Evolutionary conservation across 2,113 vertebrate genomes (phyloP).

Genomic region (Gallinago media): DNA sequence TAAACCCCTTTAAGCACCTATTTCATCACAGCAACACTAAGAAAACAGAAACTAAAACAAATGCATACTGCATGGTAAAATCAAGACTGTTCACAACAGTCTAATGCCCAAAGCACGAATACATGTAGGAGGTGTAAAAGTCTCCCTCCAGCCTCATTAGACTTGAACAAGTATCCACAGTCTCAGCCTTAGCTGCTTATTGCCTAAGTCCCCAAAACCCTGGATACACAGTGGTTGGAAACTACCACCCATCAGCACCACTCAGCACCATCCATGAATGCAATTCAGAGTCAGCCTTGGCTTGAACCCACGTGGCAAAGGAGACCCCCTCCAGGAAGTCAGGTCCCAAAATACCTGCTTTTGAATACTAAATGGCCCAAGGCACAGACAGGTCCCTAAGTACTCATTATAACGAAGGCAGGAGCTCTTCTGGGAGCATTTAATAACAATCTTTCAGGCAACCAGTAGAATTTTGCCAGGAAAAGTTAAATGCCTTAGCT

Average conservation of each 20-base stretch:
- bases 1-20: not conserved
- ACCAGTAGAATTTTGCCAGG: not conserved
- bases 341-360: not conserved
- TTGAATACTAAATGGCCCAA: not conserved
- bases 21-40: not conserved
- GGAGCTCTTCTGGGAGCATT: not conserved
- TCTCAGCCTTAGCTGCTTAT: not conserved
- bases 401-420: not conserved
- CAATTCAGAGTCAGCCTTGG: not conserved
- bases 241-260: not conserved
- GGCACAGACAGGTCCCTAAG: not conserved
- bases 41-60: not conserved
- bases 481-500: constrained; percentile 43
- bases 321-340: not conserved
- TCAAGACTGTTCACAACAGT: not conserved
- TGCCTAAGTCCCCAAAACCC: not conserved
- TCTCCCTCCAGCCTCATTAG: not conserved
- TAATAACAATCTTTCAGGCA: constrained; percentile 14
- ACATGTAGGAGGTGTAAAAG: not conserved
- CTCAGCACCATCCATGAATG: not conserved
- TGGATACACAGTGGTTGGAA: not conserved
- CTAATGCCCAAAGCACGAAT: not conserved
- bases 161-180: not conserved
- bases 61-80: not conserved
- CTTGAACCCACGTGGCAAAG: not conserved